Percentiles rank a stretch among this genome's conserved stretches.
phyloP scores from a whole-genome alignment of 2,797 vertebrate genomes.

The Pempheris klunzingeri region DNA sequence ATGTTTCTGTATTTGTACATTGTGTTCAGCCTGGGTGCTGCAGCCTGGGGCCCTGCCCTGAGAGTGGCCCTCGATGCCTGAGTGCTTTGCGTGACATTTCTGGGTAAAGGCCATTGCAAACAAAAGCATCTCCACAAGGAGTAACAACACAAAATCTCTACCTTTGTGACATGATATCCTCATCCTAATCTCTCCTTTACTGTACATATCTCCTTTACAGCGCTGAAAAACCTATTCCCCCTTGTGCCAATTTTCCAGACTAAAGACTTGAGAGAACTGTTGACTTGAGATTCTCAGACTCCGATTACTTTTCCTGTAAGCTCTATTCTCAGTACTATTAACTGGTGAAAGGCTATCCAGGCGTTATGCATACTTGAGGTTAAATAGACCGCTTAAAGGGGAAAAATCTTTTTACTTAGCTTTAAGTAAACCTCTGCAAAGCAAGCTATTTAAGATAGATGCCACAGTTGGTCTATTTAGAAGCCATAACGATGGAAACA shows the following conservation, averaged over 20 bases:
- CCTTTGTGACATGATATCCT: slow-evolving; percentile 43
- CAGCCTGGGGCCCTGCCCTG: slow-evolving; percentile 56
- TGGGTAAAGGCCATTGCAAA: slow-evolving; percentile 80
- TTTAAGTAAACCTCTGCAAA: slow-evolving; percentile 58
- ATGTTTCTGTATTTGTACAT: slow-evolving; percentile 20
- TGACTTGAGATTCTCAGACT: slow-evolving; percentile 21
- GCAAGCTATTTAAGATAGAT: slow-evolving; percentile 56
- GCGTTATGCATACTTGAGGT: slow-evolving; percentile 54
- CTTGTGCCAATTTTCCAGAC: slow-evolving; percentile 24
- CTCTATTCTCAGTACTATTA: slow-evolving; percentile 40
- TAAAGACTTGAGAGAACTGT: slow-evolving; percentile 7
- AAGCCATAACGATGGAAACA: slow-evolving; percentile 63
- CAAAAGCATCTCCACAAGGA: slow-evolving; percentile 69
- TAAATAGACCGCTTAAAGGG: slow-evolving; percentile 51
- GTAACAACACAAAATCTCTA: slow-evolving; percentile 41
- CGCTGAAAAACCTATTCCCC: slow-evolving; percentile 14
- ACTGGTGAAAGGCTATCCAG: slow-evolving; percentile 38
- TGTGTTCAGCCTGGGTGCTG: slow-evolving; percentile 14
- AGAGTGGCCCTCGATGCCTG: slow-evolving; percentile 64
- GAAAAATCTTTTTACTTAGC: slow-evolving; percentile 46
- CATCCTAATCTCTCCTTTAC: slow-evolving; percentile 35
- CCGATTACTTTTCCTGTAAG: slow-evolving; percentile 43
- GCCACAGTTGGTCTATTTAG: slow-evolving; percentile 69
- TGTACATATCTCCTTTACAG: slow-evolving; percentile 27
- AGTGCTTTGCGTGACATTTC: slow-evolving; percentile 77